Evolutionary conservation across 64 coral and sea anemone genomes (phyloP).

Genomic region (Catalaphyllia jardinei): DNA sequence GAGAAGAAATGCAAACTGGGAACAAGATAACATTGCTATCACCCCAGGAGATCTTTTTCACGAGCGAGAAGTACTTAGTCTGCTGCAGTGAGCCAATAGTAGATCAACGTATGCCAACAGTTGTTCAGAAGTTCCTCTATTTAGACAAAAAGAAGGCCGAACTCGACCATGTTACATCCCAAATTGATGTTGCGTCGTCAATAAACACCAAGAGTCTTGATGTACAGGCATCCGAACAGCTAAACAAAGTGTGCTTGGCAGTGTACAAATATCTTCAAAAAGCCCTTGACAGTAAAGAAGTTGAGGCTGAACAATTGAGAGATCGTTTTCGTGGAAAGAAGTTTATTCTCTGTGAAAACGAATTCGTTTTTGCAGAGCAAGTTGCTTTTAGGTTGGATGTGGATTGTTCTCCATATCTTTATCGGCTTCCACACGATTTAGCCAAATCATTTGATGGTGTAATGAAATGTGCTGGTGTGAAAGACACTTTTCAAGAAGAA

Average conservation of each 20-base stretch:
- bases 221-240: neutral
- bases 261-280: constrained; percentile 51
- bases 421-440: constrained; percentile 19
- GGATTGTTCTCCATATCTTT: constrained; percentile 51
- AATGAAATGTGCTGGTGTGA: constrained; percentile 49
- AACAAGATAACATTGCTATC: neutral
- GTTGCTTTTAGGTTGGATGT: constrained; percentile 32
- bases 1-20: neutral
- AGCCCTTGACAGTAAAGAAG: neutral
- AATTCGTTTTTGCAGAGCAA: constrained; percentile 19
- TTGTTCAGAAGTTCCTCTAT: neutral
- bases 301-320: neutral
- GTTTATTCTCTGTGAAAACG: too few relatives aligned
- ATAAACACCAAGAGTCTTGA: neutral
- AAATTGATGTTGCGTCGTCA: constrained; percentile 7
- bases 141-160: neutral
- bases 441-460: constrained; percentile 15
- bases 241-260: neutral
- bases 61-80: constrained; percentile 49
- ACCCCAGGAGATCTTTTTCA: constrained; percentile 33
- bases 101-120: neutral
- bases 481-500: constrained; percentile 17
- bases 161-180: neutral
- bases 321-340: neutral
- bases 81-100: constrained; percentile 33